Percentiles rank a stretch among this genome's conserved stretches.
These are phyloP conservation scores for Cottus gobio DNA, from an alignment of 2,113 vertebrate genomes.

Conservation along the genomic window DNA sequence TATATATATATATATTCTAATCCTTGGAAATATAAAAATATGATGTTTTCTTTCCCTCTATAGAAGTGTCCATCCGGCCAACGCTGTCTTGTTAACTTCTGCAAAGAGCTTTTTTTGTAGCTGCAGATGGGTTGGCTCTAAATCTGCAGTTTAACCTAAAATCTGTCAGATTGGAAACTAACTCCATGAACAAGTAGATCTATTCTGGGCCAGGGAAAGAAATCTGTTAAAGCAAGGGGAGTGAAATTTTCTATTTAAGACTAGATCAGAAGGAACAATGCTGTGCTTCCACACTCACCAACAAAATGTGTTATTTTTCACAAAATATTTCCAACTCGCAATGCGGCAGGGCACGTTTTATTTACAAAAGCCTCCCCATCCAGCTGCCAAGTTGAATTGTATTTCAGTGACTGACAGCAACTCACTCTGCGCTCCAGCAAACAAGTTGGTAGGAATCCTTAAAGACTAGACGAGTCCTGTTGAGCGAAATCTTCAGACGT, in stretches of 20 bases:
- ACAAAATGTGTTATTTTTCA: conserved; percentile 49
- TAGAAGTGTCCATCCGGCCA: conserved; percentile 33
- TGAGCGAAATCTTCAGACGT: conserved; percentile 7
- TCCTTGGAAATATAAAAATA: not conserved
- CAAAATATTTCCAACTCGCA: conserved; percentile 46
- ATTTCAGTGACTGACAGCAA: conserved; percentile 50
- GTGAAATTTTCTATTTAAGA: conserved; percentile 58
- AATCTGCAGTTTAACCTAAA: conserved; percentile 76
- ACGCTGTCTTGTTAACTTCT: conserved; percentile 21
- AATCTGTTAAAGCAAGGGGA: conserved; percentile 52
- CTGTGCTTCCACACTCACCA: conserved; percentile 39
- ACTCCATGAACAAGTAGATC: conserved; percentile 56
- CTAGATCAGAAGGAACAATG: conserved; percentile 36
- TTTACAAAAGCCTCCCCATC: conserved; percentile 53
- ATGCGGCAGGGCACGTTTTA: conserved; percentile 15
- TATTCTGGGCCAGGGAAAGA: conserved; percentile 56
- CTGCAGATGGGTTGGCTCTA: conserved; percentile 75
- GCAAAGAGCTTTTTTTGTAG: conserved; percentile 61
- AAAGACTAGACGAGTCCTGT: conserved; percentile 27
- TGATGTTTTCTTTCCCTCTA: conserved; percentile 17
- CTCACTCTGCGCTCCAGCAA: conserved; percentile 15
- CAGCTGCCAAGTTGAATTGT: conserved; percentile 44
- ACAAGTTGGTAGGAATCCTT: conserved; percentile 21
- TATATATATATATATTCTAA: conserved; percentile 17
- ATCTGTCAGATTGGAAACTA: conserved; percentile 63